Percentiles rank a stretch among this genome's conserved stretches.
Evolutionary conservation across 2,113 vertebrate genomes (phyloP).

Genomic region (Zosterops japonicus): DNA sequence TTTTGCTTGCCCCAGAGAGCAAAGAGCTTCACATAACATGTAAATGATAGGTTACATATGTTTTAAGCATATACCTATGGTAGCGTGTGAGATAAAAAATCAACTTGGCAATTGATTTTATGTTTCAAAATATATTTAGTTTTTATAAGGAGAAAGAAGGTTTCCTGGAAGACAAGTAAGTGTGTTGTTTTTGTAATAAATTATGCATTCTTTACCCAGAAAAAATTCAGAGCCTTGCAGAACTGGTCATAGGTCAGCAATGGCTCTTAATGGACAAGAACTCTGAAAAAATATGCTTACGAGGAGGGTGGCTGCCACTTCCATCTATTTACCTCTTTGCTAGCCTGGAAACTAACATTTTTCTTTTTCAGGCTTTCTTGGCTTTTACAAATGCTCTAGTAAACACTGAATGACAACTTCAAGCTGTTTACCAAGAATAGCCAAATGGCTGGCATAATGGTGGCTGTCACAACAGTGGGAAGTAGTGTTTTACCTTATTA

Average conservation of each 20-base stretch:
- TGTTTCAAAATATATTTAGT: neutral
- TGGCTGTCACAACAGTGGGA: constrained; percentile 45
- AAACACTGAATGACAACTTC: constrained; percentile 38
- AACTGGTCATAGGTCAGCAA: neutral
- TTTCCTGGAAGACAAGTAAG: neutral
- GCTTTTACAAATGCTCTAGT: constrained; percentile 30
- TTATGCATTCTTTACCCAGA: neutral
- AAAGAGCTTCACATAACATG: neutral
- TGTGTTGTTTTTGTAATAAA: neutral
- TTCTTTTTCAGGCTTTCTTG: constrained; percentile 13
- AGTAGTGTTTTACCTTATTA: constrained; percentile 42
- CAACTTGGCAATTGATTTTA: neutral
- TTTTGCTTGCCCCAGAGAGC: neutral
- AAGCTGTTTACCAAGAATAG: constrained; percentile 59
- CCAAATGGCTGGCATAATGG: constrained; percentile 49
- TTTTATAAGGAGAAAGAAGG: neutral
- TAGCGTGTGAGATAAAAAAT: neutral
- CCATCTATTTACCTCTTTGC: neutral
- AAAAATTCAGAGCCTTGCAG: neutral
- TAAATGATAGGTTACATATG: neutral
- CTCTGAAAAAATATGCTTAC: neutral
- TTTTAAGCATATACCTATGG: neutral
- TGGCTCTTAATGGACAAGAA: neutral
- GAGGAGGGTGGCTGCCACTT: neutral
- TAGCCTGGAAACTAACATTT: neutral